Base-by-base conservation (phyloP, 2,113 vertebrate genomes). In the Platichthys flesus region DNA sequence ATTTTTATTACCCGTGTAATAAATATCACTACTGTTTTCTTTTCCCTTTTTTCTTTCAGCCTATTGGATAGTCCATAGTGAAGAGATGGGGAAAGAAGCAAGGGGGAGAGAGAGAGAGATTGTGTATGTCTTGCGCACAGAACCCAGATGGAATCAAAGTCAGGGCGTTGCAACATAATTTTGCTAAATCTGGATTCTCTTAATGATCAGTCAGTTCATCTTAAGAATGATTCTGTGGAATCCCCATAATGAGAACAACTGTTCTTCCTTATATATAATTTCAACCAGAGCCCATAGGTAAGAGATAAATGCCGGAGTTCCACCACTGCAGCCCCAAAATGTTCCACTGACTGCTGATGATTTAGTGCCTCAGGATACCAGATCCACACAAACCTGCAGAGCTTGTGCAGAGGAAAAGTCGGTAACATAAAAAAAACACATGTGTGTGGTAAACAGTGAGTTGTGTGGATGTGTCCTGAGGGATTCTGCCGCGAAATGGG, bases 401-500 rank as follows among this genome's bases (percentile, higher is more conserved):
- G 60, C 54, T 31, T 42, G 40, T 79, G 51, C 28, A 58, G 54
- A 73, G 35, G 24, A 54, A 49, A 47, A 52, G 61, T 56, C 35
- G n/a, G n/a, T 20, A 40, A 64, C 66, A 83, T 64, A 18, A 75
- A 49, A 68, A 52, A 68, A 49, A 52, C 26, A 52, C 26, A 12
- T 15, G n/a, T 66, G 59, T 58, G 68, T 73, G 61, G 42, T 69
- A 70, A 87, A 82, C 77, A 49, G 65, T n/a, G 63, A 77, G 79
- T 49, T 85, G 61, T 62, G 71, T 81, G 76, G 59, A 90, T 82
- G 68, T 64, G 73, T 85, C 78, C 63, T 67, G 51, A 13, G 31
- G 45, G 58, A 79, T 51, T 62, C 61, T 74, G 73, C 88, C 68
- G 82, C 80, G 55, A 88, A 89, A 45, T 74, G 37, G 26, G 71